Percentiles rank a stretch among this genome's conserved stretches.
Evolutionary conservation across 2,888 invertebrate genomes (phyloP).

Genomic region (Coelogynopora nodosa): DNA sequence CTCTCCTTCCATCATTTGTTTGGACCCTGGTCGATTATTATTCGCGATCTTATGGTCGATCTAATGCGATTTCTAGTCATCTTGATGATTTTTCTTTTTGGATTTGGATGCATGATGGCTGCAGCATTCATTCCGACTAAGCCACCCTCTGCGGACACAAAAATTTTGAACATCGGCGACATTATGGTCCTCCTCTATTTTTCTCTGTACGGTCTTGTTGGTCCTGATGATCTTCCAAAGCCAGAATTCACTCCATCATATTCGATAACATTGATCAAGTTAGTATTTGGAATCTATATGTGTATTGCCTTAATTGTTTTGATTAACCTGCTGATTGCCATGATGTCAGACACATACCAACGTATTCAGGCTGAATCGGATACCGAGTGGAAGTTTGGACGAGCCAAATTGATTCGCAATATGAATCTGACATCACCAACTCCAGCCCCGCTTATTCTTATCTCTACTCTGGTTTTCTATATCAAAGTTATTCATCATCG

Average conservation of each 20-base stretch:
- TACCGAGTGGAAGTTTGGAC: constrained; percentile 98
- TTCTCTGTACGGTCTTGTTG: constrained; percentile 90
- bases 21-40: constrained; percentile 99
- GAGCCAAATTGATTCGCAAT: constrained; percentile 93
- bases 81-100: constrained; percentile 91
- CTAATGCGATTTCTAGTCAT: constrained; percentile 93
- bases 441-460: constrained; percentile 90
- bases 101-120: constrained; percentile 67
- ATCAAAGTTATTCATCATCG: constrained; percentile 51
- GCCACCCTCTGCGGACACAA: constrained; percentile 50
- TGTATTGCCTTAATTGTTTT: constrained; percentile 95
- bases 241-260: constrained; percentile 63
- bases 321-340: constrained; percentile 97
- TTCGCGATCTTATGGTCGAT: constrained; percentile 72
- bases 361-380: constrained; percentile 98
- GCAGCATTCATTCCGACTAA: constrained; percentile 69
- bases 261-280: constrained; percentile 61
- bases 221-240: constrained; percentile 65
- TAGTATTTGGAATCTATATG: constrained; percentile 90
- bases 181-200: constrained; percentile 96
- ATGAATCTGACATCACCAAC: constrained; percentile 97
- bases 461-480: constrained; percentile 69
- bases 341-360: constrained; percentile 99
- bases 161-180: constrained; percentile 63
- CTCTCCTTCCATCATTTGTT: constrained; percentile 97